These are phyloP conservation scores for Buathra laborator DNA, from an alignment of 2,888 invertebrate species.

Conservation along the genomic window DNA sequence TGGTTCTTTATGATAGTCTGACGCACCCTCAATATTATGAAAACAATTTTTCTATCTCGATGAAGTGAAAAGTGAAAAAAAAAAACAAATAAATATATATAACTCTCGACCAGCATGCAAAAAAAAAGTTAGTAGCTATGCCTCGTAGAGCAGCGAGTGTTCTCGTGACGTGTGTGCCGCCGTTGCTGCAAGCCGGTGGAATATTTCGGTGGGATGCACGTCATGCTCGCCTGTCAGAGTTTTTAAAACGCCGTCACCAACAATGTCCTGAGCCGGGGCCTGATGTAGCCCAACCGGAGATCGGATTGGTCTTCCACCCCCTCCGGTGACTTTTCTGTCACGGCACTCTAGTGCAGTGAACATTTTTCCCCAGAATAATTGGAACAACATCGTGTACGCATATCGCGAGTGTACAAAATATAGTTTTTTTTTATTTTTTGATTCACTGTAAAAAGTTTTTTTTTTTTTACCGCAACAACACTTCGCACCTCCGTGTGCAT, in stretches of 20 bases:
- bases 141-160: neutral
- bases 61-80: neutral
- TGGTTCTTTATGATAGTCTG: neutral
- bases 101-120: neutral
- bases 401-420: neutral
- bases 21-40: neutral
- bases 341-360: neutral
- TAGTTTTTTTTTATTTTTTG: too few relatives aligned
- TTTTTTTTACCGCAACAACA: neutral
- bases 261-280: conserved; percentile 29
- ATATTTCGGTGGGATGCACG: conserved; percentile 26
- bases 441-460: too few relatives aligned
- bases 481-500: neutral
- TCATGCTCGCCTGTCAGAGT: conserved; percentile 34
- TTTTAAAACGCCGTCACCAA: conserved; percentile 48
- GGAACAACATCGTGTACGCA: neutral
- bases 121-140: neutral
- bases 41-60: neutral
- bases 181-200: neutral
- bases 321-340: conserved; percentile 1
- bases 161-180: conserved; percentile 5
- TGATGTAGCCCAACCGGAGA: conserved; percentile 20
- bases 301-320: conserved; percentile 2
- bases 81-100: neutral
- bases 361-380: conserved; percentile 23